These are phyloP conservation scores for Pseudococcus viburni DNA, from an alignment of 2,888 invertebrate genomes.

Conservation along the genomic window DNA sequence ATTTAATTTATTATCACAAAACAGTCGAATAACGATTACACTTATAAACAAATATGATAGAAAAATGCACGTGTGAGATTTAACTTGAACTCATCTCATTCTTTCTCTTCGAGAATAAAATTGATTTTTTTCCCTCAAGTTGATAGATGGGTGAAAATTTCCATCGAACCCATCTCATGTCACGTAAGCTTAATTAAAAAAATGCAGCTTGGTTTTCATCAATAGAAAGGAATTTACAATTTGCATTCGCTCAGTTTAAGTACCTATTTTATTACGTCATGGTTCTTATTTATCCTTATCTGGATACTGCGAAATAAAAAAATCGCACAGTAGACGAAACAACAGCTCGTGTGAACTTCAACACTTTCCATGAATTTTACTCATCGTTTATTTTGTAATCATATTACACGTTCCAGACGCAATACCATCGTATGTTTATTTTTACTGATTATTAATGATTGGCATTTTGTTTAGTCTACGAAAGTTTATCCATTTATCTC, in stretches of 20 bases:
- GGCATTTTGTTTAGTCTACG: constrained; percentile 16
- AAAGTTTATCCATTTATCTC: background rate
- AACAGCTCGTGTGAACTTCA: background rate
- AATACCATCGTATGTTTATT: background rate
- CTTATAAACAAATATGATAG: background rate
- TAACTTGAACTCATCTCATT: background rate
- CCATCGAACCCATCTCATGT: background rate
- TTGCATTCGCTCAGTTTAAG: background rate
- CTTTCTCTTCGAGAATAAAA: background rate
- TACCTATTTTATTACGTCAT: background rate
- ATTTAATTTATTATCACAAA: background rate
- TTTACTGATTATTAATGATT: background rate
- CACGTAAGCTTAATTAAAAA: background rate
- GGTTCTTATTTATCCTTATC: background rate
- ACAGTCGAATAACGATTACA: background rate
- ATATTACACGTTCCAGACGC: background rate
- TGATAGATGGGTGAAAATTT: background rate
- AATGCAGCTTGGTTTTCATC: too few relatives aligned
- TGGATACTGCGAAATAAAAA: background rate
- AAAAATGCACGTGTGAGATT: background rate
- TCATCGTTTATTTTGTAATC: background rate
- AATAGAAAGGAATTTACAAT: too few relatives aligned
- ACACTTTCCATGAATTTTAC: background rate
- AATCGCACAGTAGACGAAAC: background rate
- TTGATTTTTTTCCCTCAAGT: background rate